These are phyloP conservation scores for Drosophila falleni DNA, from an alignment of 2,888 invertebrate species.

Conservation along the genomic window DNA sequence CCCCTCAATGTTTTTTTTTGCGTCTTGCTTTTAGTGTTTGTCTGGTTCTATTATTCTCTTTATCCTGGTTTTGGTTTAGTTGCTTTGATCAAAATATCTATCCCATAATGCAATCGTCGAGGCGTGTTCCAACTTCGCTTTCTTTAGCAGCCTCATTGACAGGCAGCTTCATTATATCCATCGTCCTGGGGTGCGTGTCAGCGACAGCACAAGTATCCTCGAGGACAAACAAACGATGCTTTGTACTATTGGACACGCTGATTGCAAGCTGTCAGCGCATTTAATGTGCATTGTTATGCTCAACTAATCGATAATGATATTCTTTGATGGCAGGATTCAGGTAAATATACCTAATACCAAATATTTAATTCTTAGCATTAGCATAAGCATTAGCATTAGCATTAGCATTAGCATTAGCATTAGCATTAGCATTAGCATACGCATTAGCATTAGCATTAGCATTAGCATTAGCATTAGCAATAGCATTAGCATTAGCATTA, in stretches of 20 bases:
- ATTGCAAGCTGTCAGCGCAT: conserved; percentile 37
- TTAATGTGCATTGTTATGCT: conserved; percentile 47
- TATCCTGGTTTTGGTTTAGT: conserved; percentile 46
- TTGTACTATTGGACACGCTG: conserved; percentile 20
- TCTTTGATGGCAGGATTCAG: background rate
- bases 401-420: background rate
- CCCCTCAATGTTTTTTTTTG: background rate
- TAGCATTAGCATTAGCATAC: conserved; percentile 2
- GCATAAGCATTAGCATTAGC: background rate
- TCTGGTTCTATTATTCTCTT: conserved; percentile 31
- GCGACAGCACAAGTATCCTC: conserved; percentile 37
- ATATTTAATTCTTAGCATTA: background rate
- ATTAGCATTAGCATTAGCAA: conserved; percentile 5
- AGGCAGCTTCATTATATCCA: conserved; percentile 44
- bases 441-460: conserved; percentile 2
- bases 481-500: conserved; percentile 7
- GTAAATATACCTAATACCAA: background rate
- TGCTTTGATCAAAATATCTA: conserved; percentile 67
- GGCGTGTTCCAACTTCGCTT: conserved; percentile 36
- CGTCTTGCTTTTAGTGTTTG: conserved; percentile 16
- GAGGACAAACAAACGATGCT: conserved; percentile 30
- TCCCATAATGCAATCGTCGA: conserved; percentile 65
- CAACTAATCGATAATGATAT: background rate
- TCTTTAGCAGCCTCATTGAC: conserved; percentile 13
- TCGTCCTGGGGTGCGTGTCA: conserved; percentile 35